A percentile compares a stretch with the other conserved stretches of the same genome.
These are phyloP conservation scores for Rutpela maculata DNA, from an alignment of 2,888 invertebrate species.

Conservation along the genomic window DNA sequence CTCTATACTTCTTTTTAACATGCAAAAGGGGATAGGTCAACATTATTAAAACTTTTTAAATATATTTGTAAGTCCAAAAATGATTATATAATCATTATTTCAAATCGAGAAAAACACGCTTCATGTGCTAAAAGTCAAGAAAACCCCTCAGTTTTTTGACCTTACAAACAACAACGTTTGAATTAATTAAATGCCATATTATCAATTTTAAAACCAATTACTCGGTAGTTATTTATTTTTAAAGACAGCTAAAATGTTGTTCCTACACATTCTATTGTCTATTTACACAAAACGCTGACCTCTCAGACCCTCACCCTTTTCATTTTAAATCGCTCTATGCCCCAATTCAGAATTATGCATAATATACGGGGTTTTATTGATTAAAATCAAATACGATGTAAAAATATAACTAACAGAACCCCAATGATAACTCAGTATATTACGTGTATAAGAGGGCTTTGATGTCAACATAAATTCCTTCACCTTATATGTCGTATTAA, in stretches of 20 bases:
- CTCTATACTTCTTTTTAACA: no score
- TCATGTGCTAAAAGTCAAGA: no score
- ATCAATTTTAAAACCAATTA: no score
- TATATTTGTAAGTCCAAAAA: no score
- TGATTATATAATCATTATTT: no score
- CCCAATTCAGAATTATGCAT: neutral
- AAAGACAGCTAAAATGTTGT: neutral
- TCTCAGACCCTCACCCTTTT: neutral
- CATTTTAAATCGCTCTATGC: neutral
- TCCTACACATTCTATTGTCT: neutral
- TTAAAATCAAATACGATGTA: slow-evolving; percentile 16
- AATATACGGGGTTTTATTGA: neutral
- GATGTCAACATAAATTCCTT: slow-evolving; percentile 16
- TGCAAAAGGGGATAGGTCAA: no score
- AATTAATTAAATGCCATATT: no score
- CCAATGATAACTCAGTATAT: neutral
- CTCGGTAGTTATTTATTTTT: neutral
- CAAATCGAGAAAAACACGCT: no score
- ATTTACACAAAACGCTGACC: neutral
- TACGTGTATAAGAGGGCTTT: neutral
- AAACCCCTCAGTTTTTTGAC: no score
- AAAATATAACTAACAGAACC: slow-evolving; percentile 18
- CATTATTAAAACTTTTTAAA: no score
- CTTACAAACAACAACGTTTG: no score
- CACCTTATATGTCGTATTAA: slow-evolving; percentile 1